Evolutionary conservation across 2,113 vertebrate genomes (phyloP), one percentile per base, ranked within the genome.

Genomic region (Excalfactoria chinensis): DNA sequence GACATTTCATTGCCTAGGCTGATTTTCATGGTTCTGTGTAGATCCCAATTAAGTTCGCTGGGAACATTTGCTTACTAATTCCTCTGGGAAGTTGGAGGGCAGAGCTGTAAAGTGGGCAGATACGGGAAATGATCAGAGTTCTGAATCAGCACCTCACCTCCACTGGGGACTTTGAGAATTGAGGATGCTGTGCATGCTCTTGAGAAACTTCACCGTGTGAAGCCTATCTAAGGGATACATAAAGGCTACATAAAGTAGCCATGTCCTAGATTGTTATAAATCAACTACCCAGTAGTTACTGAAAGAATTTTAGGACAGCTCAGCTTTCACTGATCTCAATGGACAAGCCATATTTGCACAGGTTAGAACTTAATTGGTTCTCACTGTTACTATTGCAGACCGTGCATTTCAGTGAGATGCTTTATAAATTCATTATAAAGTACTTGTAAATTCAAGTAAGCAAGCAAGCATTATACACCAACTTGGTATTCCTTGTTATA

Each of bases 401-500:
- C 9, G 7, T 56, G 40, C 48, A 20, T 80, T 68, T 88, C 90
- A 63, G 49, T 89, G 59, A 93, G n/a, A 55, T 14, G 14, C 11
- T 30, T 53, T 55, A 0, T 19, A 77, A 89, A 51, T 64, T 63
- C 23, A 18, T 51, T 80, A 40, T 55, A 30, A 72, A 81, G 58
- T 26, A 66, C 56, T 86, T 69, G 46, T 30, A 62, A 82, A 66
- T 44, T 70, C 44, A 84, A 85, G 70, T 30, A 93, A 89, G 77
- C 51, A 86, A 94, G 62, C 83, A 75, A 59, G 67, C 62, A 68
- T 67, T 89, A 72, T 59, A 44, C 46, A 69, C 35, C 32, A 53
- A 40, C 40, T 15, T 72, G 35, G 48, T 87, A 77, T 92, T 92
- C 84, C 84, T 86, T 94, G 37, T 83, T 89, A 77, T 90, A 94